phyloP scores from a whole-genome alignment of 2,888 invertebrate genomes.

The Mactromeris polynyma region DNA sequence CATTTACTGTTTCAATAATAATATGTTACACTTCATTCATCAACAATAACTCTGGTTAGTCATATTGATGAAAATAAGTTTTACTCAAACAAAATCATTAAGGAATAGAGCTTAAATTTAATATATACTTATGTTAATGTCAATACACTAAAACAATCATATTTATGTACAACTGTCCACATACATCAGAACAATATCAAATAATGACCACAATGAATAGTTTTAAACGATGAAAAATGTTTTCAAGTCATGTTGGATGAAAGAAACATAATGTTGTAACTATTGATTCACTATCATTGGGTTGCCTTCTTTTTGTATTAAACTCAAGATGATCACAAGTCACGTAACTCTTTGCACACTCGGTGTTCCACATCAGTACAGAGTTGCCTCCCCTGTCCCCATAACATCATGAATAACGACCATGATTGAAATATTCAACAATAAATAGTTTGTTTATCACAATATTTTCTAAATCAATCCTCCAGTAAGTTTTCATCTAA shows the following conservation, averaged over 20 bases:
- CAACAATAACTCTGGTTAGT: too few species aligned
- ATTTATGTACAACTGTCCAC: neutral
- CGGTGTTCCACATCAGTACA: neutral
- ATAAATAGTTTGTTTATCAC: constrained; percentile 26
- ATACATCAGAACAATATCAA: neutral
- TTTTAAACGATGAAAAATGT: neutral
- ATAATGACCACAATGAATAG: neutral
- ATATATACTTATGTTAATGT: too few species aligned
- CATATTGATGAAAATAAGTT: too few species aligned
- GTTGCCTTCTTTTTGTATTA: neutral
- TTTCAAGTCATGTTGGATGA: neutral
- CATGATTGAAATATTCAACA: constrained; percentile 1
- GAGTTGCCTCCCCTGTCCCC: neutral
- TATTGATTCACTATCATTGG: neutral
- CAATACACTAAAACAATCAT: neutral
- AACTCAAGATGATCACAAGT: neutral
- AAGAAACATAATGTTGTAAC: neutral
- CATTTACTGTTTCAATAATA: too few species aligned
- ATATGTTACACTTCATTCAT: too few species aligned
- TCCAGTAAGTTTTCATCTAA: constrained; percentile 92
- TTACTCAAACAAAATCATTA: too few species aligned
- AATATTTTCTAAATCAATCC: constrained; percentile 86
- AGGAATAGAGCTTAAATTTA: too few species aligned
- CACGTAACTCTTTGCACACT: neutral
- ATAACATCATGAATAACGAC: neutral